Base-by-base conservation (phyloP, 92 coral and sea anemone species). In the Chrysogorgia sp. region DNA sequence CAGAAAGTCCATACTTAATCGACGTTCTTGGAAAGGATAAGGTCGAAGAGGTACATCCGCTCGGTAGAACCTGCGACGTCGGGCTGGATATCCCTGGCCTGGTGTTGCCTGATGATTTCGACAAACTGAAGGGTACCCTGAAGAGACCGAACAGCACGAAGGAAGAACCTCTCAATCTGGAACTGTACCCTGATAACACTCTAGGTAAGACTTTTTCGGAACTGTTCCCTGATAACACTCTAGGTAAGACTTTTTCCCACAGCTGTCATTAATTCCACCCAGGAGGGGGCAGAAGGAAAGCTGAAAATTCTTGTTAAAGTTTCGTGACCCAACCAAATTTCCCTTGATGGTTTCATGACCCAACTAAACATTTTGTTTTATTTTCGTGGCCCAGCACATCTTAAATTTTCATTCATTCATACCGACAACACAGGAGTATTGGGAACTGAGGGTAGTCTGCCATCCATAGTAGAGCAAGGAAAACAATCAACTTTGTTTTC, bases 1-100 rank as follows among this genome's bases (percentile, higher is more conserved):
- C 79, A 0, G 31, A 57, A 9, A 72, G 79, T 22, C 79, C 79
- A 19, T 72, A 53, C 24, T 14, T 40, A 0, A 41, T 72, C 8
- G 65, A 72, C 40, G 79, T 72, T 0, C 25, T 69, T 45, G 65
- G 50, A 9, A 56, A 53, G 14, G 79, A 72, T 24, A 72, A 56
- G n/a, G 26, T 22, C 14, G 41, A n/a, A 48, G 45, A 30, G 34
- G 26, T 33, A 21, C 65, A 72, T 56, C 79, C 79, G 22, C 83
- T 83, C 25, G 82, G 82, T 21, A 63, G 81, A 50, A 71, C 87
- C 7, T 96, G 99, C 63, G 99, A 96, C 75, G 97, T 96, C 31
- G 96, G 84, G 63, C 76, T 96, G 68, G 89, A 90, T 40, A 83
- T 89, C 75, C 98, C 98, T 0, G 94, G 76, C 5, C 37, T 83